Percentiles rank a stretch among this genome's conserved stretches.
Evolutionary conservation across 1,140 invertebrate species (phyloP).

Genomic region (Drosophila kepulauana): DNA sequence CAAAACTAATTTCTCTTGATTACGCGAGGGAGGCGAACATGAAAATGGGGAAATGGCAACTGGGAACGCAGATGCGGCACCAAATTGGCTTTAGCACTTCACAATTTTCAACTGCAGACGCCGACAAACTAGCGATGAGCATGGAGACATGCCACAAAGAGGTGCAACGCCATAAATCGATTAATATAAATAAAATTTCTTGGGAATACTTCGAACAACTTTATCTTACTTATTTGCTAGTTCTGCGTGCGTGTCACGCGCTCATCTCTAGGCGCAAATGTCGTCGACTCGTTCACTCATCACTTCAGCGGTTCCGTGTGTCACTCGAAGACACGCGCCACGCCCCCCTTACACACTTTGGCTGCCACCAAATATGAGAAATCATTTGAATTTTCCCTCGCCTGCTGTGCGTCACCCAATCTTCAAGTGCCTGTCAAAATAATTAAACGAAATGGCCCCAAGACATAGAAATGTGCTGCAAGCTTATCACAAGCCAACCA

Average conservation of each 20-base stretch:
- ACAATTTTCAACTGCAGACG: slow-evolving; percentile 43
- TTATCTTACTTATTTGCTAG: not conserved
- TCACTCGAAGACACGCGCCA: slow-evolving; percentile 59
- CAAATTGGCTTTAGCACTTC: slow-evolving; percentile 71
- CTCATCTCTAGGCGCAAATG: not conserved
- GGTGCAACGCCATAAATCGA: not conserved
- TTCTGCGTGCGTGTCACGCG: slow-evolving; percentile 1
- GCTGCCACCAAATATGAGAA: slow-evolving; percentile 67
- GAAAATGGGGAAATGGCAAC: not conserved
- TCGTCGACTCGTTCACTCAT: slow-evolving; percentile 14
- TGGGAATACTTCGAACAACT: not conserved
- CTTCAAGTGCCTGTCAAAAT: slow-evolving; percentile 78
- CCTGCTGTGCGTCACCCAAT: slow-evolving; percentile 23
- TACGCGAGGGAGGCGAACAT: slow-evolving; percentile 43
- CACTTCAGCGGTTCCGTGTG: slow-evolving; percentile 42
- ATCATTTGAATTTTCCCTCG: slow-evolving; percentile 49
- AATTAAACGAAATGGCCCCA: slow-evolving; percentile 78
- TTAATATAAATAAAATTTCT: not conserved
- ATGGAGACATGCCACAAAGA: not conserved
- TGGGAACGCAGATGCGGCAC: slow-evolving; percentile 27
- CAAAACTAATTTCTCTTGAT: slow-evolving; percentile 84
- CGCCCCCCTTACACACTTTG: slow-evolving; percentile 29
- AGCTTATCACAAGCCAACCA: slow-evolving; percentile 63
- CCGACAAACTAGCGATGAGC: slow-evolving; percentile 6
- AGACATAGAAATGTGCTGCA: slow-evolving; percentile 58